These are phyloP conservation scores for Synergus japonicus DNA, from an alignment of 2,888 invertebrate genomes.

Conservation along the genomic window DNA sequence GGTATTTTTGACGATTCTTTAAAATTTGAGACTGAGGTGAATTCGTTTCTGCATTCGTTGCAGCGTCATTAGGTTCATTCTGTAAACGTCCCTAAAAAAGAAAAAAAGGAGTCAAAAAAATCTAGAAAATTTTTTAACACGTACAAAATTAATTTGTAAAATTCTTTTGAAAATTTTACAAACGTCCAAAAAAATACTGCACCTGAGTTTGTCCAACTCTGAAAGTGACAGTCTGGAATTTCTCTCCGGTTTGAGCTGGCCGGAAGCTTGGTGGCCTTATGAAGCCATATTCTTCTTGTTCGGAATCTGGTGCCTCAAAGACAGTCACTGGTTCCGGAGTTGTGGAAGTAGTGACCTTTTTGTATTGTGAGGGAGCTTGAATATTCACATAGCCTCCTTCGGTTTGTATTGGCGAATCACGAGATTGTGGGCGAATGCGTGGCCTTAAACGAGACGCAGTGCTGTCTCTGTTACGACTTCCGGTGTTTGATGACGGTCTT, in stretches of 20 bases:
- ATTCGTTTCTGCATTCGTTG: slow-evolving; percentile 63
- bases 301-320: slow-evolving; percentile 64
- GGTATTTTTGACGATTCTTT: slow-evolving; percentile 69
- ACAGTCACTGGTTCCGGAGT: slow-evolving; percentile 44
- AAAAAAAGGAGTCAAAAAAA: slow-evolving; percentile 9
- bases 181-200: background rate
- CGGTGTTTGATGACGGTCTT: slow-evolving; percentile 17
- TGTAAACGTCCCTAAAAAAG: slow-evolving; percentile 51
- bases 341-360: slow-evolving; percentile 52
- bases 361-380: slow-evolving; percentile 59
- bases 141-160: background rate
- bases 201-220: slow-evolving; percentile 48
- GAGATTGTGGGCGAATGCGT: slow-evolving; percentile 60
- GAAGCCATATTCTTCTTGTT: slow-evolving; percentile 79
- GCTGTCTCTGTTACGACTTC: slow-evolving; percentile 50
- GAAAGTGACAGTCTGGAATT: slow-evolving; percentile 39
- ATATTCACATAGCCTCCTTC: slow-evolving; percentile 73
- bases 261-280: slow-evolving; percentile 78
- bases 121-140: background rate
- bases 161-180: no score
- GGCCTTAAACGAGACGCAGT: slow-evolving; percentile 48
- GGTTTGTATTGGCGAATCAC: slow-evolving; percentile 67
- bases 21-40: slow-evolving; percentile 61
- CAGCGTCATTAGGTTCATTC: slow-evolving; percentile 54
- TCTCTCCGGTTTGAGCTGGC: slow-evolving; percentile 55